Evolutionary conservation across 2,113 vertebrate species (phyloP), one percentile per base, ranked within the genome.

Genomic region (Triplophysa tibetana): DNA sequence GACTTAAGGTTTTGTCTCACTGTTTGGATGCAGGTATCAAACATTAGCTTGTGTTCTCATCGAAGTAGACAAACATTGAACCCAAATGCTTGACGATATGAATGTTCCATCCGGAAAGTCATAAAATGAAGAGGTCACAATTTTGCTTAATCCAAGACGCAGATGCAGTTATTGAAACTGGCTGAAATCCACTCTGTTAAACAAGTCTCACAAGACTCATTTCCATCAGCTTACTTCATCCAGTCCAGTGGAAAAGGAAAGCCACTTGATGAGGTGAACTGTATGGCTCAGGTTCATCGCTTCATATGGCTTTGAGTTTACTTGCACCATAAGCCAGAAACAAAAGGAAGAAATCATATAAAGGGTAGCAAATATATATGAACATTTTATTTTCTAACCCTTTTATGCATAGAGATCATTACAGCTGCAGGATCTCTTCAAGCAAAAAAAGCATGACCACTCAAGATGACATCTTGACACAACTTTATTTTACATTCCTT

Each of bases 31-130:
- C 1, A 9, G 13, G 8, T 61, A 19, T 73, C n/a, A 61, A 23
- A 60, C 54, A 43, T 60, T 60, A 23, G 52, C 13, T 61, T 61
- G 52, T 38, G 54, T 61, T 38, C 33, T 16, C 19, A 61, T 43
- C 41, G 8, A 41, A 60, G 33, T 61, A 54, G 29, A 60, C 54
- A 43, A 60, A 8, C 50, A 48, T 62, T 77, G 58, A 62, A n/a
- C 19, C 12, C 21, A 2, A 70, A 58, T 29, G 2, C 29, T 78
- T 14, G 12, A 24, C 23, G 69, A 75, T 79, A 54, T 79, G 80
- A 89, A 75, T 72, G 78, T 85, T 69, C 70, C 81, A 80, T 45
- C 70, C 81, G 84, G 86, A 88, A 85, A 88, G n/a, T 78, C 77
- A 67, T 79, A 72, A 86, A 52, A 41, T 77, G 70, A 64, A 79